Evolutionary conservation across 2,888 invertebrate species (phyloP).

Genomic region (Gandaritis pyraliata): DNA sequence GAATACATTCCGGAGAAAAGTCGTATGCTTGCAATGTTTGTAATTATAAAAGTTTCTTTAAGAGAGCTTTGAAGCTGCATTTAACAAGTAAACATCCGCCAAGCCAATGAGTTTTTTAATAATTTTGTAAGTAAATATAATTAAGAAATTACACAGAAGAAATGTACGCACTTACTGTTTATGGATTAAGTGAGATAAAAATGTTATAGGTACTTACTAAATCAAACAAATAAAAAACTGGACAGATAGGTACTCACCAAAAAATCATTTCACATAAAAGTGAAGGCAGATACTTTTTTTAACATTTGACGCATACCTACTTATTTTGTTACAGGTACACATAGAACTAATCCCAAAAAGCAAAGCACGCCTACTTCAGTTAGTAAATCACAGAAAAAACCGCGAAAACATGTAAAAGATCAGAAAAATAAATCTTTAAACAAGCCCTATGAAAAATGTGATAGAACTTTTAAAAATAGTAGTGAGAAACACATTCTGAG

Average conservation of each 20-base stretch:
- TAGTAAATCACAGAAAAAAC: neutral
- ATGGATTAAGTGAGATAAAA: too few species aligned
- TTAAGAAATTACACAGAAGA: neutral
- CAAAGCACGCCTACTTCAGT: neutral
- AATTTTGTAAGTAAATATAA: slow-evolving; percentile 6
- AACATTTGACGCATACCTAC: too few species aligned
- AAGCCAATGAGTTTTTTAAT: neutral
- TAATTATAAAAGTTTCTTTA: slow-evolving; percentile 20
- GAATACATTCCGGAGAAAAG: slow-evolving; percentile 14
- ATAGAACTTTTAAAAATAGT: neutral
- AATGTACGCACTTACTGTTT: too few species aligned
- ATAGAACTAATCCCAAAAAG: neutral
- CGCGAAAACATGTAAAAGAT: neutral
- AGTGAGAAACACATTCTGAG: neutral
- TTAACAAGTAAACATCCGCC: slow-evolving; percentile 3
- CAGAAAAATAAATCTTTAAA: neutral
- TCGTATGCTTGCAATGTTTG: slow-evolving; percentile 20
- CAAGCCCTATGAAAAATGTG: neutral
- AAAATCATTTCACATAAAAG: too few species aligned
- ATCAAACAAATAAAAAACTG: too few species aligned
- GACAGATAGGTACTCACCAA: too few species aligned
- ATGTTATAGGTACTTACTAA: too few species aligned
- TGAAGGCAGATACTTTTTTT: too few species aligned
- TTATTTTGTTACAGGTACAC: neutral
- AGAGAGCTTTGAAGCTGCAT: slow-evolving; percentile 11